Evolutionary conservation across 2,888 invertebrate genomes (phyloP).

Genomic region (Cheilosia scutellata): DNA sequence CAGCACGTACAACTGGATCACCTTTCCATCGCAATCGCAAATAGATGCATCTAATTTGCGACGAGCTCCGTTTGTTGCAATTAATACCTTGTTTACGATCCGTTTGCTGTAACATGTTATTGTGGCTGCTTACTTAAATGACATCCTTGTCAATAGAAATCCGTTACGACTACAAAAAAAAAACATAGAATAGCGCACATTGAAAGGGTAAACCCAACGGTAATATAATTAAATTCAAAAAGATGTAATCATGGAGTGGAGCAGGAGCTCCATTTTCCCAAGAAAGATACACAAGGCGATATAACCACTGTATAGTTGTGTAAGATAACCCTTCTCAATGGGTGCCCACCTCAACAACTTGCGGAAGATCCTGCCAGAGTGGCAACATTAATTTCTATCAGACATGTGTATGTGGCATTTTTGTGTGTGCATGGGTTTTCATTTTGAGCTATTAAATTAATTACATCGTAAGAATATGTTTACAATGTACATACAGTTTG

Average conservation of each 20-base stretch:
- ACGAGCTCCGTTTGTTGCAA: constrained; percentile 46
- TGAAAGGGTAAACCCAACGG: constrained; percentile 21
- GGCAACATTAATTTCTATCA: constrained; percentile 48
- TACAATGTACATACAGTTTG: background rate
- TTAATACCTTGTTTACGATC: constrained; percentile 46
- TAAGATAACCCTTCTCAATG: no score
- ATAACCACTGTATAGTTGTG: constrained; percentile 29
- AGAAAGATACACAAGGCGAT: background rate
- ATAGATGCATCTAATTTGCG: constrained; percentile 49
- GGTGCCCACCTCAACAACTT: constrained; percentile 3
- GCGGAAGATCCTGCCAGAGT: constrained; percentile 21
- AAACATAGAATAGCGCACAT: background rate
- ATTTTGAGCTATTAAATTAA: constrained; percentile 55
- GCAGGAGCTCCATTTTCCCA: background rate
- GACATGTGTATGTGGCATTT: constrained; percentile 31
- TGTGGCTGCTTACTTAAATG: constrained; percentile 20
- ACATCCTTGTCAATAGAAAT: constrained; percentile 24
- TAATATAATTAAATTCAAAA: constrained; percentile 51
- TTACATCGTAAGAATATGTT: constrained; percentile 27
- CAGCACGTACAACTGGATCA: constrained; percentile 26
- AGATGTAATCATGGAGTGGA: constrained; percentile 38
- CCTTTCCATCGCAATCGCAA: constrained; percentile 33
- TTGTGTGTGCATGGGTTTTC: constrained; percentile 29
- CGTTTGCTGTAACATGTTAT: constrained; percentile 14
- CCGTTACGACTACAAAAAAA: constrained; percentile 8